Base-by-base conservation (phyloP, 2,113 vertebrate genomes). In the Brachyhypopomus occidentalis region DNA sequence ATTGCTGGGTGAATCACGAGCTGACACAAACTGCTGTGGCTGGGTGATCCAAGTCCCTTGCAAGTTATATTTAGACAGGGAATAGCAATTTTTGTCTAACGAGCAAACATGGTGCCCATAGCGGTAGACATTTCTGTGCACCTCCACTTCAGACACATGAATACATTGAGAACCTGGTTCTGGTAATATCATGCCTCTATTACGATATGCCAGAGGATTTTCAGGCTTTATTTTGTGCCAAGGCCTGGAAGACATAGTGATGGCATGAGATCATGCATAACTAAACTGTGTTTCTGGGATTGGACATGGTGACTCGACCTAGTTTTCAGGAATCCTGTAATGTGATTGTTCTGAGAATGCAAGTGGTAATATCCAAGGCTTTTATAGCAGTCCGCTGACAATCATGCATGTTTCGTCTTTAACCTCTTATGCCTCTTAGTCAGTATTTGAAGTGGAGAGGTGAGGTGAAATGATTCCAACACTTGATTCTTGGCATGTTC, bases 271-370 rank as follows among this genome's bases (percentile, higher is more conserved):
- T 63, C 58, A 75, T 23, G 19, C 38, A 45, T 36, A 76, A 23
- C 45, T 59, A 36, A 88, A 85, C 79, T 14, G 0, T 56, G 85
- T 79, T 80, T 45, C 78, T 84, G 76, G 71, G 79, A 84, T 85
- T 75, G 60, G 58, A 83, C 83, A 83, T 89, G 84, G 84, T 86
- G 84, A 88, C 83, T 89, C 89, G 88, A 88, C 86, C 86, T 73
- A 87, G 79, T 88, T 87, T 86, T 36, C 72, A n/a, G 45, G 78
- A 83, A 84, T 86, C 70, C 58, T 12, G 9, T 78, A 70, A 90
- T 82, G 83, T 81, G 77, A 86, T 86, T 83, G 80, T 83, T 83
- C 80, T 77, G 84, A 75, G 83, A 87, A 72, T 75, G 76, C 58
- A 56, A 76, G 75, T 77, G 77, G 80, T 78, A 84, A 84, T 77